Evolutionary conservation across 2,797 vertebrate genomes (phyloP), one percentile per base, ranked within the genome.

Genomic region (Molossus molossus): DNA sequence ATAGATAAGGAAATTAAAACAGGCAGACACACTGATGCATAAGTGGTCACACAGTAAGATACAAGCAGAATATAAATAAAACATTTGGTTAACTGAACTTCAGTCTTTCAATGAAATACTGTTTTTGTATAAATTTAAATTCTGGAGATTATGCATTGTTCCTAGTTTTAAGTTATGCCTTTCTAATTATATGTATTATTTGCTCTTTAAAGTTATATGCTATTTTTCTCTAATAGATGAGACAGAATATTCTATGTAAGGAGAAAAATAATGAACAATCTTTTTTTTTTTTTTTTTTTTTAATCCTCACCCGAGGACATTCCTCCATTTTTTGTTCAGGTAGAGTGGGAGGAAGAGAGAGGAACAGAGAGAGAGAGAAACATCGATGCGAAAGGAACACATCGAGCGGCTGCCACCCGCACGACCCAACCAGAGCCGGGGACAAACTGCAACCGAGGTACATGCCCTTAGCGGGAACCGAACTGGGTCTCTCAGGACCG

Each of bases 1-100:
- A 55, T 3, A 83, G 18, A 80, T 81, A 2, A 88, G 58, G 25
- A 95, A 69, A 94, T 89, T 90, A 64, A 94, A 86, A 93, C 25
- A 72, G 14, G 21, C 14, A 40, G 13, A 17, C 13, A 80, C 50
- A 60, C 10, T 73, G 62, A 62, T 67, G 4, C 40, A 57, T 72
- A 45, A 14, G n/a, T 15, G 29, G 12, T 72, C 14, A 94, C 3
- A 64, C 6, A 62, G 29, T 25, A 83, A 81, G 9, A 57, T 65
- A 86, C 73, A 87, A 82, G 72, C 14, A 85, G 72, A 70, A 13
- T 60, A 7, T 73, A 93, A 93, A 75, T 55, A 77, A 86, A 50
- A 90, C 3, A 84, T 60, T 23, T 90, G 4, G 2, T 73, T 85
- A 60, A 40, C 9, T 57, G 21, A 84, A 73, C 79, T 96, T 95